Percentiles rank a stretch among this genome's conserved stretches.
phyloP scores from a whole-genome alignment of 2,888 invertebrate species.

The Lysandra coridon region DNA sequence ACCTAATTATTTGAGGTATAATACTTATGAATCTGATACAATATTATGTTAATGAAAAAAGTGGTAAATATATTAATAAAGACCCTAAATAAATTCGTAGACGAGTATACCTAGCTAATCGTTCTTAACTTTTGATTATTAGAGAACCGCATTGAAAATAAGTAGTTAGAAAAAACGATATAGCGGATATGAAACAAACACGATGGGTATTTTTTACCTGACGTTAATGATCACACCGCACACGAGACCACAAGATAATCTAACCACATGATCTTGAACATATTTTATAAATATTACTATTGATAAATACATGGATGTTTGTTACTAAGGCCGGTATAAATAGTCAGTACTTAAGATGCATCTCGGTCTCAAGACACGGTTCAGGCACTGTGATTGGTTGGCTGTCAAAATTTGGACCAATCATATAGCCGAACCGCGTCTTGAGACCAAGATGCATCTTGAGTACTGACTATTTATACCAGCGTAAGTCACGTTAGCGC shows the following conservation, averaged over 20 bases:
- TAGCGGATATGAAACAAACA: conserved; percentile 13
- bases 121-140: too few relatives aligned
- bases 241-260: conserved; percentile 12
- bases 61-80: not conserved
- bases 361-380: too few relatives aligned
- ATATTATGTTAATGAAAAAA: not conserved
- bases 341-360: too few relatives aligned
- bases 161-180: not conserved
- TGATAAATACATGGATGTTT: conserved; percentile 4
- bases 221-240: conserved; percentile 4
- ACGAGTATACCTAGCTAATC: too few relatives aligned
- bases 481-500: not conserved
- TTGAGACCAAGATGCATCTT: too few relatives aligned
- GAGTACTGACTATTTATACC: too few relatives aligned
- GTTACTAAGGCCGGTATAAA: too few relatives aligned
- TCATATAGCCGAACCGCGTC: too few relatives aligned
- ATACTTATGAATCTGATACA: too few relatives aligned
- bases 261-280: not conserved
- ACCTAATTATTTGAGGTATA: not conserved
- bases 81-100: not conserved
- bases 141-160: not conserved
- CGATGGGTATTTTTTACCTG: not conserved
- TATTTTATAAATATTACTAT: not conserved
- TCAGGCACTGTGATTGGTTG: too few relatives aligned
- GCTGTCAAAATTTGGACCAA: too few relatives aligned